These are phyloP conservation scores for Sinocyclocheilus rhinocerous DNA, from an alignment of 2,113 vertebrate genomes.

Conservation along the genomic window DNA sequence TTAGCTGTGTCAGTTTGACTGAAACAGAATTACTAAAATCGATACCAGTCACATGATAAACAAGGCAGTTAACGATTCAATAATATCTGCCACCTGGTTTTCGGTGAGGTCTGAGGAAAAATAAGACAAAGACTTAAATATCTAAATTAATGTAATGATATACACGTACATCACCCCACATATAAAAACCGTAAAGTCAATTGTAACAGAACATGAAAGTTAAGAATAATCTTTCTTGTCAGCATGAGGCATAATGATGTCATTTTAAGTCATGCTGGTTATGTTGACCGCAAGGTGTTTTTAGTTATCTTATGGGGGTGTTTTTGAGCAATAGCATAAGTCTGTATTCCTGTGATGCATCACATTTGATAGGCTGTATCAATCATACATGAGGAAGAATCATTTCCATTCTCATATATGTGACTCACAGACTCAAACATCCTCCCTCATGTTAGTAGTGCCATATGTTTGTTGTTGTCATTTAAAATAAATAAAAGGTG, in stretches of 20 bases:
- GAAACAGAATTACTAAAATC: background rate
- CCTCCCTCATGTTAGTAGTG: background rate
- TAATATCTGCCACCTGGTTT: background rate
- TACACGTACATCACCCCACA: background rate
- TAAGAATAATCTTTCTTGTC: background rate
- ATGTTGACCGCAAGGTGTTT: background rate
- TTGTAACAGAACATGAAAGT: background rate
- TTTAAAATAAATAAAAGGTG: background rate
- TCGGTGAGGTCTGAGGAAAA: background rate
- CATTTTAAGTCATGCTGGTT: conserved; percentile 1
- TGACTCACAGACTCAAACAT: background rate
- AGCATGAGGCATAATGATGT: conserved; percentile 17
- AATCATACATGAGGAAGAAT: background rate
- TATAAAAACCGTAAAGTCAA: background rate
- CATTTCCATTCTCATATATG: conserved; percentile 14
- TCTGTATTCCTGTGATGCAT: background rate
- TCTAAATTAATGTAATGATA: background rate
- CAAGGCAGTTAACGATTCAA: background rate
- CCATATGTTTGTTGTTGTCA: background rate
- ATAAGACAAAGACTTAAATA: too few relatives aligned
- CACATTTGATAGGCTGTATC: background rate
- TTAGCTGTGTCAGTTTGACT: too few relatives aligned
- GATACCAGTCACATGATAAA: background rate
- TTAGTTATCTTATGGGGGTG: background rate
- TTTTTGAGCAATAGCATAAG: conserved; percentile 11